Evolutionary conservation across 1,140 invertebrate genomes (phyloP), one percentile per base, ranked within the genome.

Genomic region (Hirudo medicinalis): DNA sequence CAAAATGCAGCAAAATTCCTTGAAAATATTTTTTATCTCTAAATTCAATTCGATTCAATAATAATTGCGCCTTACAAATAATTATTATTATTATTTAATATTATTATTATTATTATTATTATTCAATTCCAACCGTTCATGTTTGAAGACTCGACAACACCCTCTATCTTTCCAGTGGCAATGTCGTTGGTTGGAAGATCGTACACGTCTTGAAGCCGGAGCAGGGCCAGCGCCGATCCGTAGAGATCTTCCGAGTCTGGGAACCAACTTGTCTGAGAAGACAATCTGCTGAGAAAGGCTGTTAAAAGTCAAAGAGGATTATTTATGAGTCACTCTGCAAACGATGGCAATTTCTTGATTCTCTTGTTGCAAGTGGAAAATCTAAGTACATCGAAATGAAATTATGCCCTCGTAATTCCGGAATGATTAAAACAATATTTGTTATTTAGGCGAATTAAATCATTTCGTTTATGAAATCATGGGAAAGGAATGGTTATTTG

Each of bases 131-230:
- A 66, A 73, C 69, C 54, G 27, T 69, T 68, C 60, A 74, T 71
- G 29, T 49, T 27, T 8, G 70, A 63, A 29, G 73, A 67, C 54
- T 71, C 32, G 6, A 85, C 83, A 53, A 88, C 86, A 2, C 92
- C 91, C 77, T 91, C 89, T 49, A 97, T 85, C 76, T 89, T 87
- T 40, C 94, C 94, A 70, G 89, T 84, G 8, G 93, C 90, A 73
- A 97, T 85, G 71, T 90, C 89, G 3, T 87, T 84, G 19, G 93
- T 93, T 67, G 93, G 89, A 57, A 97, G 84, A 73, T 89, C 87
- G 81, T 97, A 97, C 11, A 92, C 95, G 78, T 95, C 91, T 82
- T 97, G 93, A 17, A 97, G 85, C 72, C 94, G 85, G 74, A 92
- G 90, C 60, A 97, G 83, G 27, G 92, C 94, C 66, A 89, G 87